Evolutionary conservation across 2,888 invertebrate genomes (phyloP), one percentile per base, ranked within the genome.

Genomic region (Oscheius sp.): DNA sequence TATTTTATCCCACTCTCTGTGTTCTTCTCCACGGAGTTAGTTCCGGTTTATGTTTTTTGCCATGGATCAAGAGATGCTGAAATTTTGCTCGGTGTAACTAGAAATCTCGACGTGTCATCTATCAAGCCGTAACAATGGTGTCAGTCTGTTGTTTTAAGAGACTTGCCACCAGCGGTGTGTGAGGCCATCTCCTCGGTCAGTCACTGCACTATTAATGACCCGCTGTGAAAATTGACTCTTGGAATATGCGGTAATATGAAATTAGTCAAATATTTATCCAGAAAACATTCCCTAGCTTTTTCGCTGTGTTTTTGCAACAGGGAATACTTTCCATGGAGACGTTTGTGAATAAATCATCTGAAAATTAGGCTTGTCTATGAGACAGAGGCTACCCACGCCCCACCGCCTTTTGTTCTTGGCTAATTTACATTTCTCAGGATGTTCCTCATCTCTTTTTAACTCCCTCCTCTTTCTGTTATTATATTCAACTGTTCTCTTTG

Each of bases 61-160:
- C 35, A 35, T 3, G 35, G 35, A 35, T 35, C 35, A 35, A 35
- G 35, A 35, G 35, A 3, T 35, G 35, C 35, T 35, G 35, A 35
- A 35, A 35, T 35, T 35, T 35, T 35, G 27, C 7, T 52, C 25
- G 66, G 13, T 66, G 66, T 66, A 66, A 66, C 49, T 29, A 27
- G 52, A 52, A 52, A 66, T 66, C 66, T 27, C 52, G 52, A 13
- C 29, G 52, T 49, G 52, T 61, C 49, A 66, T 66, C 66, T 66
- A 66, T 66, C 66, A 66, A 66, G 66, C 49, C 66, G 66, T 66
- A 66, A 66, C 66, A 46, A 52, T 52, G 66, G 66, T 52, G 66
- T 66, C 66, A 66, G 66, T 52, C 52, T 66, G 66, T 66, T 66
- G 66, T 49, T 66, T 66, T 66, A 66, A n/a, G 66, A 49, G 66